phyloP scores from a whole-genome alignment of 1,140 invertebrate genomes.

The Riptortus pedestris region DNA sequence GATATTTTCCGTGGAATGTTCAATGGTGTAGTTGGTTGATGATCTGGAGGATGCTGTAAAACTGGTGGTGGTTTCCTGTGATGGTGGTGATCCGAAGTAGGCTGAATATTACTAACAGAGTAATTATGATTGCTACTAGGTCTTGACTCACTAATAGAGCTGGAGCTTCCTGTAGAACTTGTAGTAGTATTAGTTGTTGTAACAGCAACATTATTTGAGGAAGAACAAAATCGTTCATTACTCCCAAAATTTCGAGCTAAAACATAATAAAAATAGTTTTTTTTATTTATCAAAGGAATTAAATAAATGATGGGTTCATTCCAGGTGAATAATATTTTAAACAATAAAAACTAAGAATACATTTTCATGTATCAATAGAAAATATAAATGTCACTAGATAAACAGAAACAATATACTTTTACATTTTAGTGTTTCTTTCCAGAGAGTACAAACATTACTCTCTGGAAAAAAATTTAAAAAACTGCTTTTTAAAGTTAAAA shows the following conservation, averaged over 20 bases:
- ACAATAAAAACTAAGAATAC: no score
- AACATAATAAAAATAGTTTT: slow-evolving; percentile 3
- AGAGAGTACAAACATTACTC: no score
- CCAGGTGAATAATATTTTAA: no score
- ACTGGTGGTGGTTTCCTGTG: slow-evolving; percentile 21
- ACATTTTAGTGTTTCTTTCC: no score
- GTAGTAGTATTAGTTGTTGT: slow-evolving; percentile 30
- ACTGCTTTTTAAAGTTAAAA: no score
- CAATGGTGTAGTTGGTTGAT: neutral
- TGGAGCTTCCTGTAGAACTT: slow-evolving; percentile 37
- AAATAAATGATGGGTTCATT: no score
- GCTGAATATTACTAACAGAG: neutral
- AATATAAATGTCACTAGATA: no score
- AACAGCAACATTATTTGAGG: neutral
- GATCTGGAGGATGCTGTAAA: neutral
- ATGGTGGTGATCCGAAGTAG: slow-evolving; percentile 26
- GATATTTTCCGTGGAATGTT: slow-evolving; percentile 15
- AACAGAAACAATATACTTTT: no score
- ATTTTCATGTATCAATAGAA: no score
- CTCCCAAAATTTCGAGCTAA: neutral
- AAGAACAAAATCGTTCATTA: slow-evolving; percentile 1
- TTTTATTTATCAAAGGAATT: no score
- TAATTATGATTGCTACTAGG: neutral
- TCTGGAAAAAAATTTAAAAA: no score
- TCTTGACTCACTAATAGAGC: slow-evolving; percentile 8